Percentiles rank a stretch among this genome's conserved stretches.
Conservation (phyloP, 2,113 vertebrate genomes). For the Anthoscopus minutus region DNA sequence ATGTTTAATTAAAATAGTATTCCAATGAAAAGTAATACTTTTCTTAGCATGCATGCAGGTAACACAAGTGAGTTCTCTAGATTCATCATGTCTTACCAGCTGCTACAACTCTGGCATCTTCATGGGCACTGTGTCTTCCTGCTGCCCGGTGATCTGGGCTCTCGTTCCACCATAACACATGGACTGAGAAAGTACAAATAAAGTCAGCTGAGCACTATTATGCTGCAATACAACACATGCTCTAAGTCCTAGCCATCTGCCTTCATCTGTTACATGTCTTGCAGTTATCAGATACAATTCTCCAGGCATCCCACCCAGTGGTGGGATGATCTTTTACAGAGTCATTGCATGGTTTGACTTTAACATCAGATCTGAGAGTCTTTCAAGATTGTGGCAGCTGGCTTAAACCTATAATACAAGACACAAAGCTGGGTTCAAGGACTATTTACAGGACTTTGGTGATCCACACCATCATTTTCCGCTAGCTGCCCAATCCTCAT, state of each 20-base stretch:
- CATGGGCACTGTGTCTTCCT: slow-evolving; percentile 77
- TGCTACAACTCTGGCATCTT: slow-evolving; percentile 83
- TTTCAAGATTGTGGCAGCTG: background rate
- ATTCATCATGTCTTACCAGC: slow-evolving; percentile 78
- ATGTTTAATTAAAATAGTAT: background rate
- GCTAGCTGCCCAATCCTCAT: background rate
- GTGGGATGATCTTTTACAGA: background rate
- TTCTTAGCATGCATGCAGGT: background rate
- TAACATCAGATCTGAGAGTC: background rate
- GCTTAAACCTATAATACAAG: background rate
- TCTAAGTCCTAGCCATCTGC: background rate
- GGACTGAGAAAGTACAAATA: slow-evolving; percentile 72
- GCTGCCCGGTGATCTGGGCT: slow-evolving; percentile 78
- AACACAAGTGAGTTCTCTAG: background rate
- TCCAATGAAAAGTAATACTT: background rate
- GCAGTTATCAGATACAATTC: background rate
- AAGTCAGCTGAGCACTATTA: background rate
- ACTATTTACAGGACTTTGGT: background rate
- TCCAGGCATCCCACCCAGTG: background rate
- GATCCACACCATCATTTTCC: background rate
- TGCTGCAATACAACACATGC: background rate
- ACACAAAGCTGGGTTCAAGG: background rate
- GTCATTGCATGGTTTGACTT: background rate
- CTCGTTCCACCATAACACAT: slow-evolving; percentile 86
- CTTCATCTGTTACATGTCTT: background rate